Base-by-base conservation (phyloP, 1,140 invertebrate species). In the Trichonephila clavata region DNA sequence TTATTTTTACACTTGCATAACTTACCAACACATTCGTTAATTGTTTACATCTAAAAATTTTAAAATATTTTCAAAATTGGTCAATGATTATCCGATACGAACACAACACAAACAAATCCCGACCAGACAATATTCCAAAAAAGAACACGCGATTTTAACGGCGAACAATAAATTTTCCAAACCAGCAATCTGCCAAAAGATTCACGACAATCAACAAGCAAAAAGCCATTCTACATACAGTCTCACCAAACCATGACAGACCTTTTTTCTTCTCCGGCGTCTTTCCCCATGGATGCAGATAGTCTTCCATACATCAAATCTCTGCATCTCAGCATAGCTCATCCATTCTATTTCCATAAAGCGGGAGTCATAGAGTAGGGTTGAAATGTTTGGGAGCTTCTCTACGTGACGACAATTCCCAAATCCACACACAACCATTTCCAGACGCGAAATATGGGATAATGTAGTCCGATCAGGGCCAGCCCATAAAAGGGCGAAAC, bases 381-480 rank as follows among this genome's bases (percentile, higher is more conserved):
- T 39, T 77, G 16, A 20, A 59, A 84, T 59, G 24, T 57, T 84
- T 84, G 10, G 50, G 43, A 84, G 27, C 43, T 59, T 7, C 50
- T 14, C 10, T 59, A 84, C 83, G 83, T 84, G 83, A 84, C 43
- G 83, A 60, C 83, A 57, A 84, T 84, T 59, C 83, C 57, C 43
- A 60, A 59, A 32, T 60, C 81, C 18, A 27, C 24, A 24, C 27
- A 27, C 18, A 13, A 32, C 13, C 71, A 24, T 32, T 77, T 39
- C 32, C 14, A 18, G 71, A 18, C 71, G 71, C 71, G 27, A 77
- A 77, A 77, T 32, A 77, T 77, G 24, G 71, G 71, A 77, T 77
- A 59, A 84, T 84, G 83, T 84, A 84, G 83, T 84, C 83, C 50
- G 83, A 84, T 84, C 83, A 84, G 83, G 83, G n/a, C 3, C 24